phyloP scores from a whole-genome alignment of 2,113 vertebrate genomes.

The Upupa epops region DNA sequence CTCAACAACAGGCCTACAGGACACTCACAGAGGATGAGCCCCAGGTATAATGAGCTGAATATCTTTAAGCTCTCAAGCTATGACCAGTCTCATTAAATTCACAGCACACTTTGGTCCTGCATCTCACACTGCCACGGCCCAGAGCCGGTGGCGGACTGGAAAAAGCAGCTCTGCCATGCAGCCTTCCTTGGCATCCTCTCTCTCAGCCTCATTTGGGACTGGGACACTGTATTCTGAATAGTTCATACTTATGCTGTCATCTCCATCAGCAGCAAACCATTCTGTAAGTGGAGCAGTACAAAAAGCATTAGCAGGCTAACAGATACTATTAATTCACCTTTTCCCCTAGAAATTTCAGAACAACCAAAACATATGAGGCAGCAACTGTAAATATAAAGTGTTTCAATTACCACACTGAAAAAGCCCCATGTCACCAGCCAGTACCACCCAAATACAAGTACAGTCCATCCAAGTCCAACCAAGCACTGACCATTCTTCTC shows the following conservation, averaged over 20 bases:
- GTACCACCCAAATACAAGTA: neutral
- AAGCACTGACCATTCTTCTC: neutral
- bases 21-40: neutral
- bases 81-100: neutral
- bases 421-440: neutral
- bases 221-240: neutral
- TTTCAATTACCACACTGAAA: neutral
- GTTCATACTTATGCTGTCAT: neutral
- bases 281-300: neutral
- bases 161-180: constrained; percentile 4
- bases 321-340: neutral
- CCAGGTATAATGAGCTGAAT: neutral
- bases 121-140: neutral
- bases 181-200: neutral
- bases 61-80: neutral
- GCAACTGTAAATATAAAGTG: neutral
- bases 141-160: neutral
- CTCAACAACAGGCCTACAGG: neutral
- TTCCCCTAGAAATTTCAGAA: neutral
- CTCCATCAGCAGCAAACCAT: neutral
- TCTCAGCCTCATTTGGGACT: neutral
- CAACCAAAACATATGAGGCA: neutral
- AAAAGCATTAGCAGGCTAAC: neutral
- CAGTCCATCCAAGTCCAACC: neutral
- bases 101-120: neutral